These are phyloP conservation scores for Melinaea marsaeus DNA, from an alignment of 2,888 invertebrate genomes.

Conservation along the genomic window DNA sequence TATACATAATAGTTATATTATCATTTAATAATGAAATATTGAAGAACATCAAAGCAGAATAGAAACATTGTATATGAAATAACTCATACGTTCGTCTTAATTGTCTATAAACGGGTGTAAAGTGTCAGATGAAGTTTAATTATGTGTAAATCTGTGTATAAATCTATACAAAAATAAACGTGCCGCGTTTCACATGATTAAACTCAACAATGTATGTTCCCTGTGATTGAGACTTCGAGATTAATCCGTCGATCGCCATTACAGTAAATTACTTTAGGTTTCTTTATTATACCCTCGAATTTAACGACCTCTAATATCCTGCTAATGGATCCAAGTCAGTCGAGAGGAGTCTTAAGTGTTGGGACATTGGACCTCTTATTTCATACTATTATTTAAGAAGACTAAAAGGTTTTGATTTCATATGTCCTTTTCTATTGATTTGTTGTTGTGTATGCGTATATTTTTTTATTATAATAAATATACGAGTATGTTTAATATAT, in stretches of 20 bases:
- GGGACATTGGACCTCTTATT: slow-evolving; percentile 2
- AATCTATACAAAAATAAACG: no score
- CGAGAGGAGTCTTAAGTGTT: slow-evolving; percentile 23
- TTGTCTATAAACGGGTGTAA: no score
- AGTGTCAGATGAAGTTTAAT: no score
- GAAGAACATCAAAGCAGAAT: no score
- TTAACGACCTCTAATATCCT: slow-evolving; percentile 24
- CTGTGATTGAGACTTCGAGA: slow-evolving; percentile 10
- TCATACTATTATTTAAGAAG: slow-evolving; percentile 13
- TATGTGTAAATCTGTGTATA: no score
- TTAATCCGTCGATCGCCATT: slow-evolving; percentile 20
- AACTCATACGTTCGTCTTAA: no score
- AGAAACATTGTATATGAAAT: no score
- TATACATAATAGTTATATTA: no score
- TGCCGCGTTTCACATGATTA: no score
- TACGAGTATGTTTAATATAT: no score
- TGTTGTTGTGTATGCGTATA: neutral
- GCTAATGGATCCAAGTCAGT: slow-evolving; percentile 25
- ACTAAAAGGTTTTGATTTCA: slow-evolving; percentile 3
- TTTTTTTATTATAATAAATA: no score
- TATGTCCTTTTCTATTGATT: neutral
- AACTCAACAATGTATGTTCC: neutral
- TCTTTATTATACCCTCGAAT: slow-evolving; percentile 27
- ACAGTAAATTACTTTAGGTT: slow-evolving; percentile 23
- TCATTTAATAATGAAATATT: no score